Conservation (phyloP, 2,888 invertebrate species). For the Leptinotarsa peninsularis region DNA sequence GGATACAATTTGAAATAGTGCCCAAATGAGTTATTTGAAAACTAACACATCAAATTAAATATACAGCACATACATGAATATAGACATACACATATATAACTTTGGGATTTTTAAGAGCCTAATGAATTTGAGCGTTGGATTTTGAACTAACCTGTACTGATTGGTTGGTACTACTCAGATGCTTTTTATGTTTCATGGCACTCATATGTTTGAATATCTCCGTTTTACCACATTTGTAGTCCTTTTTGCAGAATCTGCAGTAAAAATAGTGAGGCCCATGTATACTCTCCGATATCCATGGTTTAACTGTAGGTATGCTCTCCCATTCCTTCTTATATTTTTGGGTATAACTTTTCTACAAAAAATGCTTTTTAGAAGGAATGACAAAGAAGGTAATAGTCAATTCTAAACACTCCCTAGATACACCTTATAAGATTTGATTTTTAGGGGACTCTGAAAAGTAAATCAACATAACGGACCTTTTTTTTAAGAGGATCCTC, state of each 20-base stretch:
- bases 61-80: too few relatives aligned
- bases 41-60: too few relatives aligned
- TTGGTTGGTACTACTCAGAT: constrained; percentile 48
- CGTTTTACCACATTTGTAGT: constrained; percentile 62
- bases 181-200: constrained; percentile 60
- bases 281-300: constrained; percentile 62
- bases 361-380: constrained; percentile 24
- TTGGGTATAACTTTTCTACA: constrained; percentile 56
- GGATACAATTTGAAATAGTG: too few relatives aligned
- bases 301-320: constrained; percentile 60
- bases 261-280: constrained; percentile 62
- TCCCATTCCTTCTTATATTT: constrained; percentile 65
- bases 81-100: too few relatives aligned
- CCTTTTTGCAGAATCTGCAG: constrained; percentile 63
- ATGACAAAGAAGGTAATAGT: neutral
- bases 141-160: constrained; percentile 49
- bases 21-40: too few relatives aligned
- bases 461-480: constrained; percentile 27
- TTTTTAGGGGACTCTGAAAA: neutral
- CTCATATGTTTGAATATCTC: constrained; percentile 63
- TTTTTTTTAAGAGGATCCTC: constrained; percentile 46
- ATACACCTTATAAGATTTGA: neutral
- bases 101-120: too few relatives aligned
- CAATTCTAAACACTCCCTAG: neutral
- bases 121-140: neutral